These are phyloP conservation scores for Toxonevra muliebris DNA, from an alignment of 2,888 invertebrate genomes.

Conservation along the genomic window DNA sequence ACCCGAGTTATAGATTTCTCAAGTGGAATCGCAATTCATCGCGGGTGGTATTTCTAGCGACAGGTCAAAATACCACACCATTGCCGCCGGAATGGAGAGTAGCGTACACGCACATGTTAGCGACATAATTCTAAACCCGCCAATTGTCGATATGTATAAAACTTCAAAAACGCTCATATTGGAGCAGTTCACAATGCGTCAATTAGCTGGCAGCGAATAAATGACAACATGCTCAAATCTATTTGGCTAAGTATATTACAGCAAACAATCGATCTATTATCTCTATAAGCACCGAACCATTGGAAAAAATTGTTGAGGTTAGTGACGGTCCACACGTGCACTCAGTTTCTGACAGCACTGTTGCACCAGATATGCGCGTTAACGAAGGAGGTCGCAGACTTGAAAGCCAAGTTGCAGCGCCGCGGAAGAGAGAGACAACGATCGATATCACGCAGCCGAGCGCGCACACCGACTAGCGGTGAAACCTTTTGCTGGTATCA, in stretches of 20 bases:
- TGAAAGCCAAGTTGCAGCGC: neutral
- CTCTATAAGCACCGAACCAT: constrained; percentile 20
- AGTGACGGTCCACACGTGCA: constrained; percentile 20
- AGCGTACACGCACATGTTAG: too few relatives aligned
- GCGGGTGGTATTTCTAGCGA: constrained; percentile 43
- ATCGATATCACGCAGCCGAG: neutral
- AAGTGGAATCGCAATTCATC: constrained; percentile 44
- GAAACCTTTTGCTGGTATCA: constrained; percentile 19
- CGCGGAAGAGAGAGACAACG: neutral
- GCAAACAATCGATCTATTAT: too few relatives aligned
- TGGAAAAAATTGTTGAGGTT: constrained; percentile 30
- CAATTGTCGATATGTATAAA: too few relatives aligned
- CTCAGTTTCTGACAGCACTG: neutral
- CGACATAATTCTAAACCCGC: too few relatives aligned
- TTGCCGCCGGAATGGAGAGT: too few relatives aligned
- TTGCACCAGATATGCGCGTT: neutral
- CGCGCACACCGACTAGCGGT: neutral
- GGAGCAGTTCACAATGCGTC: too few relatives aligned
- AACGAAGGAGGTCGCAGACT: constrained; percentile 1
- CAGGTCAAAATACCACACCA: constrained; percentile 42
- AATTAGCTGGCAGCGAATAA: constrained; percentile 37
- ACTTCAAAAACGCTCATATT: too few relatives aligned
- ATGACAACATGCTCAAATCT: constrained; percentile 38
- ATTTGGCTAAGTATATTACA: constrained; percentile 43
- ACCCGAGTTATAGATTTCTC: constrained; percentile 28